Base-by-base conservation (phyloP, 2,888 invertebrate species). In the Azorinus chamasolen region DNA sequence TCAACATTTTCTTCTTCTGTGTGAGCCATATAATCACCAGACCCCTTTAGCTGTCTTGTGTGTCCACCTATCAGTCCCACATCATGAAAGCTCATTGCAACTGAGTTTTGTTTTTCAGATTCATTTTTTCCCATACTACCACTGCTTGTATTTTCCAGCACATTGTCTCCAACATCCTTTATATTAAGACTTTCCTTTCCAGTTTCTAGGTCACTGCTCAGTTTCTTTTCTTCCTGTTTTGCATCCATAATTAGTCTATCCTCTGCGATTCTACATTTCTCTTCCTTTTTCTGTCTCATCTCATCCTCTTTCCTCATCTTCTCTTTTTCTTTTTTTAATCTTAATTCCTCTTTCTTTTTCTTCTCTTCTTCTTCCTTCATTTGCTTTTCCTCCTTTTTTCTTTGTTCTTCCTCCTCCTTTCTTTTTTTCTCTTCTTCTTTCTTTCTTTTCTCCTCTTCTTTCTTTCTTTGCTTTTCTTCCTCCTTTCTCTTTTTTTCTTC, bases 381-480 rank as follows among this genome's bases (percentile, higher is more conserved):
- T 43, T 43, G 57, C 53, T 75, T 77, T 55, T 84, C 73, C 62
- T 85, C 83, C 55, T 83, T 65, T 50, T 77, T 78, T 37, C 41
- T 68, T 58, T 45, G 55, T 27, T 68, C 57, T 57, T 69, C 78
- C 50, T 79, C 68, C 69, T 66, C 57, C 51, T 79, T 69, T 69
- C 50, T 70, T 25, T 24, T 57, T 48, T 74, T 74, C 25, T 62
- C 76, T 65, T 79, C 68, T 48, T 71, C 59, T 50, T 75, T 55
- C 45, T 69, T 57, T 55, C 65, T 73, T 24, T 32, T 64, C 24
- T 64, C 55, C 25, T 64, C 64, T 32, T 64, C 64, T 43, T 55
- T 70, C 63, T 61, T 69, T 46, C 59, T 79, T 75, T 62, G 80
- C 62, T 73, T 59, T 58, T 86, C 73, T 70, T 85, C 82, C 64